Percentiles rank a stretch among this genome's conserved stretches.
Evolutionary conservation across 2,888 invertebrate genomes (phyloP).

Genomic region (Drosophila merina): DNA sequence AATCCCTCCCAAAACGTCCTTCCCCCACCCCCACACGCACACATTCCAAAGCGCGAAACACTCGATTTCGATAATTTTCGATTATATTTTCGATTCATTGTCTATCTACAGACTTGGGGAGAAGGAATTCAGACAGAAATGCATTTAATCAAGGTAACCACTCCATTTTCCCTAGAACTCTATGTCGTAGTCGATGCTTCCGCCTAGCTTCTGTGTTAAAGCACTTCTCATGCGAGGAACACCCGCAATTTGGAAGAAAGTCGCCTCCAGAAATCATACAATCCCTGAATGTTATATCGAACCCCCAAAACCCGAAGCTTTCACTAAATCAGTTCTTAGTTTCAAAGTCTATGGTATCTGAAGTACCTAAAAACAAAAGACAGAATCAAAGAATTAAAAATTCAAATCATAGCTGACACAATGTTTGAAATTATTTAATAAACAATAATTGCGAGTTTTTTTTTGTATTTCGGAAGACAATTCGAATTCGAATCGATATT

Average conservation of each 20-base stretch:
- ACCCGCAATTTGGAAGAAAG: constrained; percentile 21
- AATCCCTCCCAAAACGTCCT: constrained; percentile 15
- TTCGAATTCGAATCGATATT: constrained; percentile 47
- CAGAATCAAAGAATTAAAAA: constrained; percentile 43
- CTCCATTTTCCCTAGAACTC: constrained; percentile 16
- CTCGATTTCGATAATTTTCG: neutral
- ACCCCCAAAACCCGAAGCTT: constrained; percentile 47
- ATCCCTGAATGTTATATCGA: constrained; percentile 41
- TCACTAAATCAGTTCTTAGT: constrained; percentile 28
- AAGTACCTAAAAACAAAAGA: neutral
- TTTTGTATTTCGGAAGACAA: constrained; percentile 46
- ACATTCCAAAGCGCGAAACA: constrained; percentile 24
- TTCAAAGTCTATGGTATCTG: constrained; percentile 21
- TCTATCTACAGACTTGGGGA: constrained; percentile 74
- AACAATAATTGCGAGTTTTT: constrained; percentile 24
- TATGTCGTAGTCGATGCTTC: constrained; percentile 12
- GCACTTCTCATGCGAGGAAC: constrained; percentile 43
- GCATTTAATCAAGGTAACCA: constrained; percentile 72
- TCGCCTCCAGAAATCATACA: constrained; percentile 15
- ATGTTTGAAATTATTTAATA: constrained; percentile 79
- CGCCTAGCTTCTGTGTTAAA: constrained; percentile 67
- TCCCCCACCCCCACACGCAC: constrained; percentile 21
- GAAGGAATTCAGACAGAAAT: constrained; percentile 54
- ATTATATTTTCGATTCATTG: constrained; percentile 52
- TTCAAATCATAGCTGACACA: constrained; percentile 84